Evolutionary conservation across 2,888 invertebrate genomes (phyloP).

Genomic region (Volucella zonaria): DNA sequence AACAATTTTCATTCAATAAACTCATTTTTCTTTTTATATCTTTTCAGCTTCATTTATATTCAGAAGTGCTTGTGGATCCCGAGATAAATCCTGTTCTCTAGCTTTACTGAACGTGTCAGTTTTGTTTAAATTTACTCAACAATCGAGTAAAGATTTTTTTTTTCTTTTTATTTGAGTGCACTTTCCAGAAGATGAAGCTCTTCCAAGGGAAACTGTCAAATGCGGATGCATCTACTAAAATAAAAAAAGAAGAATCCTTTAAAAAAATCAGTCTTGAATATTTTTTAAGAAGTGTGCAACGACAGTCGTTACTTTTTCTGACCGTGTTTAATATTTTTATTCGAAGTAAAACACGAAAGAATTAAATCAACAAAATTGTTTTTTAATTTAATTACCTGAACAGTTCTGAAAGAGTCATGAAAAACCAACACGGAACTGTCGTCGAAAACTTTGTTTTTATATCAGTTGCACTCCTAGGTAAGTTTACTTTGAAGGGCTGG

Average conservation of each 20-base stretch:
- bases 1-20: constrained; percentile 38
- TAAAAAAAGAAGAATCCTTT: no score
- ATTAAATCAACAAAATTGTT: constrained; percentile 10
- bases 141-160: constrained; percentile 3
- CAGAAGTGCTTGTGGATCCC: constrained; percentile 10
- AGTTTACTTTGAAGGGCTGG: constrained; percentile 63
- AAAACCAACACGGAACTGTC: constrained; percentile 18
- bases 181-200: constrained; percentile 5
- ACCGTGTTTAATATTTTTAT: no score
- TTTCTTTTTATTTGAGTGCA: constrained; percentile 18
- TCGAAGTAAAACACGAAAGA: no score
- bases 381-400: background rate
- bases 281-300: no score
- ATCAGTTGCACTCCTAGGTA: constrained; percentile 61
- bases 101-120: constrained; percentile 15
- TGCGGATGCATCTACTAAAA: no score
- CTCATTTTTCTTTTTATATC: constrained; percentile 24
- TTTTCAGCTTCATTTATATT: constrained; percentile 31
- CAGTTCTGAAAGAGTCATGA: constrained; percentile 13
- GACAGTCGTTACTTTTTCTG: no score
- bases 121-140: constrained; percentile 40
- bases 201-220: background rate
- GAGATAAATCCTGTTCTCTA: background rate
- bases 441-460: constrained; percentile 57
- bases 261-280: no score